phyloP scores from a whole-genome alignment of 2,888 invertebrate species.

The Macaria liturata region DNA sequence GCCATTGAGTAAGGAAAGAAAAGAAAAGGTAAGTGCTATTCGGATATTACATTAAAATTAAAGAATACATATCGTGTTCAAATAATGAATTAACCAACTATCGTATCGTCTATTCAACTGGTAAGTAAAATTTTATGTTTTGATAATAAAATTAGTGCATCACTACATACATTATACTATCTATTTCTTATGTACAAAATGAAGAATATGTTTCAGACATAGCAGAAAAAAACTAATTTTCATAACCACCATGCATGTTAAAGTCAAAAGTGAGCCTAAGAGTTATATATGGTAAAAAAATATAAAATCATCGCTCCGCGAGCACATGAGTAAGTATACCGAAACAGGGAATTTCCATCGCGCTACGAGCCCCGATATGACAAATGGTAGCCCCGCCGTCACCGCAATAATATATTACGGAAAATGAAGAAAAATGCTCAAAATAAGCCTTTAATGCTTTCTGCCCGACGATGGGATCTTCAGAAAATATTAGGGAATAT shows the following conservation, averaged over 20 bases:
- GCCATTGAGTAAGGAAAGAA: no score
- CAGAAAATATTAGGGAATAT: slow-evolving; percentile 27
- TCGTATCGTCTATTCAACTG: no score
- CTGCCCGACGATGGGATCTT: slow-evolving; percentile 32
- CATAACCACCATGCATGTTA: no score
- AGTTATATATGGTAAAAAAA: no score
- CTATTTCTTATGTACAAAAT: no score
- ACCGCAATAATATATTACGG: slow-evolving; percentile 56
- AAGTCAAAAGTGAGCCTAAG: no score
- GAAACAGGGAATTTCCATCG: slow-evolving; percentile 25
- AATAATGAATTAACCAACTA: neutral
- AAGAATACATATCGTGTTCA: neutral
- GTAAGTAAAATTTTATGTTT: no score
- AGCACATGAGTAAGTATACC: slow-evolving; percentile 1
- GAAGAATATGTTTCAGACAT: no score
- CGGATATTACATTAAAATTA: neutral
- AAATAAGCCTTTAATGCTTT: slow-evolving; percentile 52
- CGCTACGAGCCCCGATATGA: slow-evolving; percentile 49
- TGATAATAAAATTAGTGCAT: no score
- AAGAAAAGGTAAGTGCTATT: neutral
- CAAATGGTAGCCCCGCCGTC: slow-evolving; percentile 55
- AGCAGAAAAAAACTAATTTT: no score
- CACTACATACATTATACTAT: no score
- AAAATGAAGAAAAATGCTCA: slow-evolving; percentile 57
- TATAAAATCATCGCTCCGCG: neutral